Conservation (phyloP, 2,888 invertebrate genomes). For the Baronia brevicornis region DNA sequence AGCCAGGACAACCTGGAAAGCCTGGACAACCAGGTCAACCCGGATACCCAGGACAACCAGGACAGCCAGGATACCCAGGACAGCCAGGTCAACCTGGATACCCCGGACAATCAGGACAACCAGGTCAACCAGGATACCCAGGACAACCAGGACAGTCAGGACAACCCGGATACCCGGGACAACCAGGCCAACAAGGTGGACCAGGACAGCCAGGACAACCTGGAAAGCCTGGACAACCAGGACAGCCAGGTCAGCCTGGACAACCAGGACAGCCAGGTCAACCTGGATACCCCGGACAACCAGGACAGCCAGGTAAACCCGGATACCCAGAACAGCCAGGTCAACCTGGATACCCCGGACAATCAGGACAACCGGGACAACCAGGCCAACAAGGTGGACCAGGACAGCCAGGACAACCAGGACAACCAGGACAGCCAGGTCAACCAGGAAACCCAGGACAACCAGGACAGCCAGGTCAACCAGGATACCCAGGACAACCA, state of each 20-base stretch:
- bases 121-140: constrained; percentile 21
- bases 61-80: constrained; percentile 15
- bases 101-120: constrained; percentile 30
- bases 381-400: constrained; percentile 25
- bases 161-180: constrained; percentile 18
- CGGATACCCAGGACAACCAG: constrained; percentile 17
- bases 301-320: constrained; percentile 20
- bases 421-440: constrained; percentile 19
- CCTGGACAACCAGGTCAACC: constrained; percentile 29
- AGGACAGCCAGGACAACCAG: constrained; percentile 23
- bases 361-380: constrained; percentile 23
- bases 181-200: too few relatives aligned
- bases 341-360: constrained; percentile 24
- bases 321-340: constrained; percentile 21
- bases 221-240: constrained; percentile 19
- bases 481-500: constrained; percentile 16
- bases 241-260: constrained; percentile 18
- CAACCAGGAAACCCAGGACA: constrained; percentile 18
- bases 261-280: too few relatives aligned
- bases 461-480: constrained; percentile 21
- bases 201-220: too few relatives aligned
- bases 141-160: constrained; percentile 21
- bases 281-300: constrained; percentile 21
- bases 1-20: constrained; percentile 22
- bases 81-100: constrained; percentile 36